These are phyloP conservation scores for Tricholauxania praeusta DNA, from an alignment of 2,888 invertebrate genomes.

Conservation along the genomic window DNA sequence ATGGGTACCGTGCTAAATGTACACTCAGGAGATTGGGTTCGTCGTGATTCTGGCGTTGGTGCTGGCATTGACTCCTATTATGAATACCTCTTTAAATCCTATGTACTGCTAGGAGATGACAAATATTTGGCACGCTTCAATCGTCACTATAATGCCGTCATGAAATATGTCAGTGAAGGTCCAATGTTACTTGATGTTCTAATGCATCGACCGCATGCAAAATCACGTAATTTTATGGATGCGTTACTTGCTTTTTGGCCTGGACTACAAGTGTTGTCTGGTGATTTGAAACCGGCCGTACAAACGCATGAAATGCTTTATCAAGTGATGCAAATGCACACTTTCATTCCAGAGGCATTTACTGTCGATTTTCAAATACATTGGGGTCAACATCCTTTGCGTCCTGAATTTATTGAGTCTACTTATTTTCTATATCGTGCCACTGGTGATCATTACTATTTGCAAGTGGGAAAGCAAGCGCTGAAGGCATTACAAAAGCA, in stretches of 20 bases:
- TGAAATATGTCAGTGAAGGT: conserved; percentile 94
- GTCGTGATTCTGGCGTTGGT: conserved; percentile 97
- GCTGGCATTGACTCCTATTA: conserved; percentile 99
- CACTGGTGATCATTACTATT: conserved; percentile 94
- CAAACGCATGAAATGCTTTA: conserved; percentile 99
- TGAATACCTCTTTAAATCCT: conserved; percentile 97
- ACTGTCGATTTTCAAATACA: conserved; percentile 98
- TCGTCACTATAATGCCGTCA: conserved; percentile 93
- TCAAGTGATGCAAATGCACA: conserved; percentile 97
- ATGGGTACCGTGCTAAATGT: conserved; percentile 98
- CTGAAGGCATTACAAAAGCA: conserved; percentile 89
- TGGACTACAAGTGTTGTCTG: conserved; percentile 88
- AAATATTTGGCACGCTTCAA: conserved; percentile 95
- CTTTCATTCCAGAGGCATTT: conserved; percentile 98
- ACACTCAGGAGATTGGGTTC: conserved; percentile 98
- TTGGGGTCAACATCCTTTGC: conserved; percentile 97
- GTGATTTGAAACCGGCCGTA: conserved; percentile 97
- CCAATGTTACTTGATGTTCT: conserved; percentile 95
- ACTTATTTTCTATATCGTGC: conserved; percentile 97
- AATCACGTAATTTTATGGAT: conserved; percentile 97
- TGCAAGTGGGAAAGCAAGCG: conserved; percentile 89
- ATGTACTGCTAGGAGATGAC: conserved; percentile 93
- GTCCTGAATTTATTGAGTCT: conserved; percentile 98
- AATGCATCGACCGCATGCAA: conserved; percentile 95
- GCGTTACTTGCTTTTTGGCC: conserved; percentile 98